Evolutionary conservation across 2,888 invertebrate genomes (phyloP).

Genomic region (Nomada lathburiana): DNA sequence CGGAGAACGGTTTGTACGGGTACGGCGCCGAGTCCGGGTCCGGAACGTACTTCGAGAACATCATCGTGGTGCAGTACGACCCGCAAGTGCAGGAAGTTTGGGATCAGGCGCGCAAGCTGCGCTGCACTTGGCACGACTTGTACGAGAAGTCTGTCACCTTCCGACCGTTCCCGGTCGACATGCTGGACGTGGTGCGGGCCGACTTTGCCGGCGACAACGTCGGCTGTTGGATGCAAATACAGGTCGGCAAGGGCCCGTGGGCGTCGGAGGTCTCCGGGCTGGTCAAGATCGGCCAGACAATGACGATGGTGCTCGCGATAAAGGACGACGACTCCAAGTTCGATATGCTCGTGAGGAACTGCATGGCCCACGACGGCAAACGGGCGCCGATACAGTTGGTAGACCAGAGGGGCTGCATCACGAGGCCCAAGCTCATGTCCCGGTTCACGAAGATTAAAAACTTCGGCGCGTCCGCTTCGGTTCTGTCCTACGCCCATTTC

Average conservation of each 20-base stretch:
- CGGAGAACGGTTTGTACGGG: constrained; percentile 94
- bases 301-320: constrained; percentile 98
- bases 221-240: constrained; percentile 99
- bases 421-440: constrained; percentile 96
- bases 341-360: constrained; percentile 97
- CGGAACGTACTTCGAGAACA: constrained; percentile 97
- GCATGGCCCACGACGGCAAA: constrained; percentile 97
- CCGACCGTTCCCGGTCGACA: constrained; percentile 97
- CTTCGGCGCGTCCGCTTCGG: constrained; percentile 96
- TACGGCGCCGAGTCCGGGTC: constrained; percentile 95
- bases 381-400: constrained; percentile 96
- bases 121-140: constrained; percentile 98
- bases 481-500: constrained; percentile 96
- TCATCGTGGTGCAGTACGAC: constrained; percentile 96
- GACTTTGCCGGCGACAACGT: constrained; percentile 98
- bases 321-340: constrained; percentile 98
- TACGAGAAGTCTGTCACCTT: constrained; percentile 98
- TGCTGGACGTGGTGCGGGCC: constrained; percentile 97
- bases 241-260: constrained; percentile 98
- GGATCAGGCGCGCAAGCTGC: constrained; percentile 96
- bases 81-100: constrained; percentile 96
- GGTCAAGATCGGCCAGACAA: constrained; percentile 97
- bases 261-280: constrained; percentile 97
- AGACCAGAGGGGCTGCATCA: constrained; percentile 96
- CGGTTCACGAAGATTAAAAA: constrained; percentile 97